These are phyloP conservation scores for Biston betularia DNA, from an alignment of 2,888 invertebrate species.

Conservation along the genomic window DNA sequence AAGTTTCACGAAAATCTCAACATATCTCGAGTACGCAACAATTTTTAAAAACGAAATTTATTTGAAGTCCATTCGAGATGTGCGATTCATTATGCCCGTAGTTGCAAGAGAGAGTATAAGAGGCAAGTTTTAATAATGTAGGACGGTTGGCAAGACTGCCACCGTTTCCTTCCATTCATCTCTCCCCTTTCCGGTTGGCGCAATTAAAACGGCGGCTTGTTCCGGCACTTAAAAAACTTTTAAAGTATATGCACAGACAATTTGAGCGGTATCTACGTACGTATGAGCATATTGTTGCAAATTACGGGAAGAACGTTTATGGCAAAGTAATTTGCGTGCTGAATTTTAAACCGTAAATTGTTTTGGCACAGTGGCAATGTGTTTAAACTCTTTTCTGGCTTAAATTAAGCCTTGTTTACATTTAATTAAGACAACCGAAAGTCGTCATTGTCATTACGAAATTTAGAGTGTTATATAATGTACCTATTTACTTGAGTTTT, in stretches of 20 bases:
- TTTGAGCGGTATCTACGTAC: slow-evolving; percentile 66
- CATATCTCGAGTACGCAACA: slow-evolving; percentile 43
- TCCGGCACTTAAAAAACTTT: slow-evolving; percentile 84
- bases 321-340: slow-evolving; percentile 53
- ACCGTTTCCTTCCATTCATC: slow-evolving; percentile 83
- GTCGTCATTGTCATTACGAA: slow-evolving; percentile 4
- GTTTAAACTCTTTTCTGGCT: slow-evolving; percentile 31
- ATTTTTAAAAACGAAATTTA: slow-evolving; percentile 58
- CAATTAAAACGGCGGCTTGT: slow-evolving; percentile 84
- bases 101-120: slow-evolving; percentile 73
- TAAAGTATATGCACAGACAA: slow-evolving; percentile 79
- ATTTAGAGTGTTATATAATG: background rate
- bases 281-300: slow-evolving; percentile 65
- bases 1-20: slow-evolving; percentile 49
- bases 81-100: slow-evolving; percentile 75
- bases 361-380: slow-evolving; percentile 35
- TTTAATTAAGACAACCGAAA: slow-evolving; percentile 3
- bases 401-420: slow-evolving; percentile 33
- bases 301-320: slow-evolving; percentile 61
- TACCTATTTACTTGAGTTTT: background rate
- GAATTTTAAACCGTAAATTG: slow-evolving; percentile 45
- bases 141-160: slow-evolving; percentile 81
- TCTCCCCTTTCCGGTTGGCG: slow-evolving; percentile 83
- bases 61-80: slow-evolving; percentile 73
- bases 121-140: slow-evolving; percentile 85